Percentiles rank a stretch among this genome's conserved stretches.
phyloP scores from a whole-genome alignment of 2,888 invertebrate species.

The Pinctada fucata region DNA sequence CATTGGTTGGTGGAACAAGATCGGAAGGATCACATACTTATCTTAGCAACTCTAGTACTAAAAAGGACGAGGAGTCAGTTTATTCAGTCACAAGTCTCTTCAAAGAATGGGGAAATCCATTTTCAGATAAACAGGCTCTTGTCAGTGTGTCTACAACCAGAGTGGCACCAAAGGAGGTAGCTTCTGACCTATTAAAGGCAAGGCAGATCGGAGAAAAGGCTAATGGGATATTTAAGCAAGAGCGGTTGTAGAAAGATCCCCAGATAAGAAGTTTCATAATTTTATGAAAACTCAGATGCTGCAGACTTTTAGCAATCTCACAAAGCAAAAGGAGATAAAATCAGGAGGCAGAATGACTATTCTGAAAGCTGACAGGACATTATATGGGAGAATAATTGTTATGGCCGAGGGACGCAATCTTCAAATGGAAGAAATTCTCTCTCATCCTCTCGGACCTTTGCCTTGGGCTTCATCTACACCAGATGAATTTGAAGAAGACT shows the following conservation, averaged over 20 bases:
- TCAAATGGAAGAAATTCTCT: background rate
- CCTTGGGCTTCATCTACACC: constrained; percentile 43
- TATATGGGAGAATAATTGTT: background rate
- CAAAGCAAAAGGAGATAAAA: constrained; percentile 9
- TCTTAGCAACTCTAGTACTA: background rate
- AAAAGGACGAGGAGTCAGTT: constrained; percentile 19
- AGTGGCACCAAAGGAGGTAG: constrained; percentile 25
- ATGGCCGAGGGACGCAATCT: background rate
- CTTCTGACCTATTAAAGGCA: constrained; percentile 29
- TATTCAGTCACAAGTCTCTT: constrained; percentile 23
- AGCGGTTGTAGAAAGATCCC: background rate
- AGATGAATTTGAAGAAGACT: constrained; percentile 44
- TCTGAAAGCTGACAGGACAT: constrained; percentile 32
- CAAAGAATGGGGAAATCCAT: constrained; percentile 39
- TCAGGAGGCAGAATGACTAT: constrained; percentile 25
- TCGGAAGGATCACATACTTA: background rate
- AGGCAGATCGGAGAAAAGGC: constrained; percentile 19
- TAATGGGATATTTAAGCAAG: background rate
- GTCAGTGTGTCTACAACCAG: constrained; percentile 30
- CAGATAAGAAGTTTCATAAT: constrained; percentile 36
- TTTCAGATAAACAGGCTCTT: constrained; percentile 21
- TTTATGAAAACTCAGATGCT: constrained; percentile 41
- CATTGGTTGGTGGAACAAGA: background rate
- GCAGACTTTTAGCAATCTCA: constrained; percentile 42
- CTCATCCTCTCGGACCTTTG: constrained; percentile 23